Evolutionary conservation across 37 sponge, comb jelly and placozoan species (phyloP).

Genomic region (Ephydatia muelleri): DNA sequence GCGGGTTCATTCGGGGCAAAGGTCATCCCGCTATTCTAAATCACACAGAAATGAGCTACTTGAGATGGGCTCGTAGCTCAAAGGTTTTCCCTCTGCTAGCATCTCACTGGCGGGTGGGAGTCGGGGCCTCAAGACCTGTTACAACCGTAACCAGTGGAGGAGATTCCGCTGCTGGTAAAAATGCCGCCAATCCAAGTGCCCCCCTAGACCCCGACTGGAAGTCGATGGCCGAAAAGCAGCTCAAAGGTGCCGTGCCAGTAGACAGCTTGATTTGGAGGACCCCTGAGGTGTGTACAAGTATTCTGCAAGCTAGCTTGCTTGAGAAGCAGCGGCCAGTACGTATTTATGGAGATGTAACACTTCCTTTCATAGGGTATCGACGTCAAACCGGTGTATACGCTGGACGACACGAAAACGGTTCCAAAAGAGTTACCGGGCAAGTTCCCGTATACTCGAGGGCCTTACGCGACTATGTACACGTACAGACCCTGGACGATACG

Average conservation of each 20-base stretch:
- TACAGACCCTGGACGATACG: slow-evolving; percentile 98
- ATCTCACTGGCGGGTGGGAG: too few relatives aligned
- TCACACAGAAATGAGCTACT: slow-evolving; percentile 3
- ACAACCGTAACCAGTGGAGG: too few relatives aligned
- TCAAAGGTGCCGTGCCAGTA: slow-evolving; percentile 82
- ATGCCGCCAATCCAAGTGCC: too few relatives aligned
- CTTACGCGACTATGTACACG: slow-evolving; percentile 98
- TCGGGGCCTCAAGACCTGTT: too few relatives aligned
- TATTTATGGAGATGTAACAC: background rate
- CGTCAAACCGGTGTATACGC: slow-evolving; percentile 91
- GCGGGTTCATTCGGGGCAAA: background rate
- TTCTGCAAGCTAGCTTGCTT: background rate
- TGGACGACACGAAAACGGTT: slow-evolving; percentile 51
- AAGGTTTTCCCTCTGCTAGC: background rate
- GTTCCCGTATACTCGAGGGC: slow-evolving; percentile 95
- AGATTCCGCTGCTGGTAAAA: background rate
- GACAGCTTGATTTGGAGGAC: slow-evolving; percentile 88
- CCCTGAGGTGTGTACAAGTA: slow-evolving; percentile 60
- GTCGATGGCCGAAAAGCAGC: slow-evolving; percentile 85
- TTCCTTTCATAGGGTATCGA: slow-evolving; percentile 64
- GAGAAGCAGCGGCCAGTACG: background rate
- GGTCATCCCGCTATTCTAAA: too few relatives aligned
- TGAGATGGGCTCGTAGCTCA: background rate
- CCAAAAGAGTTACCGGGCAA: slow-evolving; percentile 88
- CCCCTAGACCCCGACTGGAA: slow-evolving; percentile 80